Base-by-base conservation (phyloP, 2,113 vertebrate species). In the Phoenicopterus ruber region DNA sequence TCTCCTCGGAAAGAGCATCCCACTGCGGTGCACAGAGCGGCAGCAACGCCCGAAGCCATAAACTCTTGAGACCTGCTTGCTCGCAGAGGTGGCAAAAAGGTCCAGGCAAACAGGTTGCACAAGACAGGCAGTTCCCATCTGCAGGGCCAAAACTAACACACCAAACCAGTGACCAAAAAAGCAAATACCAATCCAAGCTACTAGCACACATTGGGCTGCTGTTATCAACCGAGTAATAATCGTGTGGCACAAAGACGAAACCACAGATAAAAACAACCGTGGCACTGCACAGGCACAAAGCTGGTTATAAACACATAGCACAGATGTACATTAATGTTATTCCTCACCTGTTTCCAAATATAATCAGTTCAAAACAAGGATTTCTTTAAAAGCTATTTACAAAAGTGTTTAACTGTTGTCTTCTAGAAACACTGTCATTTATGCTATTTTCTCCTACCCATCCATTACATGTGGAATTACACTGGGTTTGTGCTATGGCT, bases 401-500 rank as follows among this genome's bases (percentile, higher is more conserved):
- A 66, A 67, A 77, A 86, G 26, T 2, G 2, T 44, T 81, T 79
- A 50, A 58, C 26, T 13, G 12, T 42, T 74, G 85, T 63, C 36
- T 70, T 65, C 47, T 47, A 85, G 28, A 85, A 89, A 79, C 4
- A 5, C 20, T 2, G 1, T 6, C 10, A 6, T 22, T 73, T 40
- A 19, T 11, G 34, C 40, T 52, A 3, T 47, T 89, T 90, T 70
- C 58, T 58, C 47, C 61, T 63, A 36, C 26, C 40, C 70, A 63
- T 21, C 66, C 50, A 26, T 50, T 42, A 28, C 54, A 46, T 6
- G 32, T n/a, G 29, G 34, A 76, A 40, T 40, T 32, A 67, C 36
- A 12, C 32, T 5, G 26, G 18, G 22, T n/a, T n/a, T 0, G 2
- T 25, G 38, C 42, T 59, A 52, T 0, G 1, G 81, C 22, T 80